These are phyloP conservation scores for Clitarchus hookeri DNA, from an alignment of 2,888 invertebrate genomes.

Conservation along the genomic window DNA sequence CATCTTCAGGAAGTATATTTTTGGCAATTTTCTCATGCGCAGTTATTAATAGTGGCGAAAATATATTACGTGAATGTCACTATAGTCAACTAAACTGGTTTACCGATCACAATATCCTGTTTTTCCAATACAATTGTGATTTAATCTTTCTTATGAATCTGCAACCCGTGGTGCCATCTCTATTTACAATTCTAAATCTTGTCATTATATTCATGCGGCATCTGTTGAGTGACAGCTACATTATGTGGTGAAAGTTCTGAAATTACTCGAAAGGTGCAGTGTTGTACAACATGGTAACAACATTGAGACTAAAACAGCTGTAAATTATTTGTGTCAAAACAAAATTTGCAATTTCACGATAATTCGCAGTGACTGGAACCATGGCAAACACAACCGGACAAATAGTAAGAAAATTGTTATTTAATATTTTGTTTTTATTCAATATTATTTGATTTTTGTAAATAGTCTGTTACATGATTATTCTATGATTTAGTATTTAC, in stretches of 20 bases:
- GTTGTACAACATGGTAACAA: constrained; percentile 7
- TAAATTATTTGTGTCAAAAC: background rate
- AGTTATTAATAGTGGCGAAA: background rate
- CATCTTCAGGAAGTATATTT: background rate
- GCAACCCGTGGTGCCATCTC: background rate
- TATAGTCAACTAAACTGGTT: background rate
- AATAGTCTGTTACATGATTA: background rate
- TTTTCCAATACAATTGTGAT: constrained; percentile 14
- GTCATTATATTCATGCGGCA: background rate
- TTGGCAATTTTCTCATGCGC: background rate
- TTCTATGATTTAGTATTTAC: background rate
- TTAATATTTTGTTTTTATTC: background rate
- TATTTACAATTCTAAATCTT: background rate
- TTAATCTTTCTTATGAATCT: background rate
- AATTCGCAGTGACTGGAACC: background rate
- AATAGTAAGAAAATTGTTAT: background rate
- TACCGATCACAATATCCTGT: background rate
- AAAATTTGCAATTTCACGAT: background rate
- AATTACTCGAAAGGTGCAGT: background rate
- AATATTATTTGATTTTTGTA: background rate
- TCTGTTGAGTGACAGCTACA: background rate
- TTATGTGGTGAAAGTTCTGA: background rate
- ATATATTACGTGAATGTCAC: background rate
- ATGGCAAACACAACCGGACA: background rate
- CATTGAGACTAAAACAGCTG: background rate